phyloP scores from a whole-genome alignment of 2,888 invertebrate genomes.

The Troides helena region DNA sequence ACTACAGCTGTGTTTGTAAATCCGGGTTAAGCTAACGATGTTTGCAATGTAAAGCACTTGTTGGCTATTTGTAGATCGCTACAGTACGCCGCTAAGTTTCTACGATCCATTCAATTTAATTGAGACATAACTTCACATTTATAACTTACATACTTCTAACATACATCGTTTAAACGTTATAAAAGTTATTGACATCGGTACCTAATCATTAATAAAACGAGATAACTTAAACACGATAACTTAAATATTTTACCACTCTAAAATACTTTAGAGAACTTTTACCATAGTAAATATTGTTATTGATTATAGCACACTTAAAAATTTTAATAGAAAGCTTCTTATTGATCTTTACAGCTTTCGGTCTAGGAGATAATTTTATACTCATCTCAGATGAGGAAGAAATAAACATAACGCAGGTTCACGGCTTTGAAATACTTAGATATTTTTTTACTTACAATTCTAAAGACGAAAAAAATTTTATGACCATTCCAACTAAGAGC shows the following conservation, averaged over 20 bases:
- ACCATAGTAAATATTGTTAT: background rate
- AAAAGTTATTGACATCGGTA: no score
- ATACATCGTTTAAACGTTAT: background rate
- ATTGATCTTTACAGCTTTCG: no score
- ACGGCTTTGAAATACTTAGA: no score
- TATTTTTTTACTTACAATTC: no score
- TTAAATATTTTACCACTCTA: background rate
- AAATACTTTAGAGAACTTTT: background rate
- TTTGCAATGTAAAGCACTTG: background rate
- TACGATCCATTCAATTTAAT: background rate
- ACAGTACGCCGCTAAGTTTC: background rate
- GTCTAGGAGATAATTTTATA: no score
- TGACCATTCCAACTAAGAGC: background rate
- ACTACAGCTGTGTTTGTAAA: background rate
- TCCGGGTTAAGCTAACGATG: constrained; percentile 5
- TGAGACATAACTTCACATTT: background rate
- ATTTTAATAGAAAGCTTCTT: background rate
- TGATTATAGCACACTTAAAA: background rate
- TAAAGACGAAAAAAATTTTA: background rate
- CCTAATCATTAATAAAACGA: no score
- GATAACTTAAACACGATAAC: background rate
- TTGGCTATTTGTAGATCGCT: background rate
- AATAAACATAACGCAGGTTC: no score
- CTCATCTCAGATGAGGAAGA: no score
- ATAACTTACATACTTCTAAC: background rate